These are phyloP conservation scores for Drosophila mercatorum DNA, from an alignment of 2,888 invertebrate species.

Conservation along the genomic window DNA sequence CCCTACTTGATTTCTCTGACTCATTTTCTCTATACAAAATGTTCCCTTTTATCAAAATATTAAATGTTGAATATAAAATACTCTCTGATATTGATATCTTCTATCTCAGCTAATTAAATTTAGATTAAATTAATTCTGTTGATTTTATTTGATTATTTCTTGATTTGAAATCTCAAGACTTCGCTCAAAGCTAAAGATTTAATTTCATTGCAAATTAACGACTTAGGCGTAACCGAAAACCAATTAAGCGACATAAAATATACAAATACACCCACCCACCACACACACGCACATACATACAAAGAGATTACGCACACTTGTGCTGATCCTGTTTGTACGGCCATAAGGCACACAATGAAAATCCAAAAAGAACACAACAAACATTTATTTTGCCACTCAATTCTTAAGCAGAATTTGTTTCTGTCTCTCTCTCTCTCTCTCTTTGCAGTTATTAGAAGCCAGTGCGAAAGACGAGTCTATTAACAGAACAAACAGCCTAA, in stretches of 20 bases:
- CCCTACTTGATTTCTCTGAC: too few species aligned
- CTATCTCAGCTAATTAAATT: not conserved
- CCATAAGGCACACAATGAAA: slow-evolving; percentile 51
- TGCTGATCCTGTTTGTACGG: slow-evolving; percentile 34
- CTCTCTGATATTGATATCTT: not conserved
- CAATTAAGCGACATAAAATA: slow-evolving; percentile 39
- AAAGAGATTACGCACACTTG: slow-evolving; percentile 13
- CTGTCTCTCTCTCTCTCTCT: slow-evolving; percentile 60
- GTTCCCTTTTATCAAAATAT: too few species aligned
- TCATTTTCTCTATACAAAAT: too few species aligned
- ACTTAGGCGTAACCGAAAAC: slow-evolving; percentile 44
- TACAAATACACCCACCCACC: slow-evolving; percentile 2
- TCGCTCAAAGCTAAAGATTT: slow-evolving; percentile 7
- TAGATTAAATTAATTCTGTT: not conserved
- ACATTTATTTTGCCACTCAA: slow-evolving; percentile 49
- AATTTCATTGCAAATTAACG: slow-evolving; percentile 33
- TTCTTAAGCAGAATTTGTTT: slow-evolving; percentile 41
- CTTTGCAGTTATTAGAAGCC: slow-evolving; percentile 68
- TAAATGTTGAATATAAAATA: not conserved
- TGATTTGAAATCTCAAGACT: not conserved
- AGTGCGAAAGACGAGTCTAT: slow-evolving; percentile 56
- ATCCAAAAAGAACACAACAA: slow-evolving; percentile 45
- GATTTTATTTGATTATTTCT: not conserved
- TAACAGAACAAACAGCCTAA: slow-evolving; percentile 65
- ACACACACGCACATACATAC: not conserved